phyloP scores from a whole-genome alignment of 2,888 invertebrate genomes.

The Antheraea assamensis region DNA sequence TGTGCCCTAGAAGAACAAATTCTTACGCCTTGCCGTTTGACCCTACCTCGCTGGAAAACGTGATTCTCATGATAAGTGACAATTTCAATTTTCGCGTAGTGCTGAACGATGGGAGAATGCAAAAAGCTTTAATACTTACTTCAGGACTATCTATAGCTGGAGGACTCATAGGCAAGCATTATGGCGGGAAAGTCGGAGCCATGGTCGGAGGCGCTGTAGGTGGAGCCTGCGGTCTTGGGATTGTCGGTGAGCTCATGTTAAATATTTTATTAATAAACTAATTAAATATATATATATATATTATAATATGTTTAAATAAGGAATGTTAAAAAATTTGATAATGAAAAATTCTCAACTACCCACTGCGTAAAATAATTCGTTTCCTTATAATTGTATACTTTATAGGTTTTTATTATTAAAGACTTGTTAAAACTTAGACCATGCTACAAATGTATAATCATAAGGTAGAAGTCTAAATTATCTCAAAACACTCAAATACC shows the following conservation, averaged over 20 bases:
- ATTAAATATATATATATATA: not conserved
- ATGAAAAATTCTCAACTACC: not conserved
- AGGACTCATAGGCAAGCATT: slow-evolving; percentile 64
- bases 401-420: too few species aligned
- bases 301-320: not conserved
- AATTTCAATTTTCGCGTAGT: slow-evolving; percentile 68
- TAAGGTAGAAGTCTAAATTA: too few species aligned
- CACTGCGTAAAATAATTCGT: not conserved
- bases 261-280: not conserved
- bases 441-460: too few species aligned
- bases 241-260: slow-evolving; percentile 55
- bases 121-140: slow-evolving; percentile 58
- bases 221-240: slow-evolving; percentile 68
- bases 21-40: slow-evolving; percentile 58
- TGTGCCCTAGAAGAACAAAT: slow-evolving; percentile 41
- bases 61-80: slow-evolving; percentile 63
- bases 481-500: too few species aligned
- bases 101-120: slow-evolving; percentile 48
- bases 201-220: slow-evolving; percentile 69
- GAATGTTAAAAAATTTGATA: not conserved
- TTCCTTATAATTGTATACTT: too few species aligned
- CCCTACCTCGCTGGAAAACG: slow-evolving; percentile 54
- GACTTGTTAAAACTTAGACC: too few species aligned
- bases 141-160: slow-evolving; percentile 67
- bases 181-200: slow-evolving; percentile 69